Evolutionary conservation across 2,113 vertebrate genomes (phyloP), one percentile per base, ranked within the genome.

Genomic region (Plecturocebus donacophilus): DNA sequence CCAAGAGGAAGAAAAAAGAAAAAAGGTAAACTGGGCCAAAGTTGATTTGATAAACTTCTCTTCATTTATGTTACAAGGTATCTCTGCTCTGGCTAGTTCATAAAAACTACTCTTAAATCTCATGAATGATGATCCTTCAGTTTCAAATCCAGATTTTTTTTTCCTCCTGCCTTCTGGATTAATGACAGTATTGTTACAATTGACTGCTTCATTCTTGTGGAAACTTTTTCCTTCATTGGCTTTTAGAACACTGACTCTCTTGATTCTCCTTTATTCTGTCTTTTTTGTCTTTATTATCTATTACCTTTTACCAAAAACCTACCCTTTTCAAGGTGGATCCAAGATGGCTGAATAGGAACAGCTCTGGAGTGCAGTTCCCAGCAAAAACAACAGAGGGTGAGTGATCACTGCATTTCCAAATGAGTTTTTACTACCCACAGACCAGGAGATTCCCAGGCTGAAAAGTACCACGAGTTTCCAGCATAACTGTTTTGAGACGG

Each of bases 91-190:
- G 42, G 32, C 10, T 73, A 94, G 21, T 45, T 8, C 11, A 82
- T 52, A 71, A 82, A 90, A 75, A 49, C 47, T 77, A 88, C 8
- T 45, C 49, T 70, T 71, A 30, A 79, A 90, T 85, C 30, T 90
- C 61, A 93, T 40, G 84, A 79, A 96, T 70, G 20, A 56, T 40
- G 35, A 58, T 68, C 19, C 19, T 76, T 75, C 58, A 66, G n/a
- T 52, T 91, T 91, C 20, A 96, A 94, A 82, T 45, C 17, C 49
- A 47, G 49, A 40, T 76, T n/a, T 73, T 82, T 90, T 94, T 82
- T 91, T 82, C 38, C 12, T 71, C n/a, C 76, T 82, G 40, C 38
- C 27, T 49, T 83, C 21, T 52, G 77, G 49, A 71, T 14, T 91
- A 66, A 75, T 40, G 66, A 96, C 45, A 87, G 42, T 52, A 87